Evolutionary conservation across 2,113 vertebrate genomes (phyloP), one percentile per base, ranked within the genome.

Genomic region (Scytalopus superciliaris): DNA sequence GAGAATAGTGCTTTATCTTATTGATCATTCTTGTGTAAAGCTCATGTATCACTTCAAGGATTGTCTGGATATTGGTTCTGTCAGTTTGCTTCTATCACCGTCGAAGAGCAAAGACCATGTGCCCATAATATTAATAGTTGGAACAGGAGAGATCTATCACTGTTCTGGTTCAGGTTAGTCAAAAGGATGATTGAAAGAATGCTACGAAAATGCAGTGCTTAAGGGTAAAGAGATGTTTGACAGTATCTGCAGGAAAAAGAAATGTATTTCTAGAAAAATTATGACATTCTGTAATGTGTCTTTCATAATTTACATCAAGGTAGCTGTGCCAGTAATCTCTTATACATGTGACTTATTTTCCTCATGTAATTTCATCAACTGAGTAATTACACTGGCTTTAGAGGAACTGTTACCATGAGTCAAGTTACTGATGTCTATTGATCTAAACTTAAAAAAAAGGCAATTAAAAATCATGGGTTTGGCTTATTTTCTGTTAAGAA

Each of bases 21-120:
- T 92, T 94, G 83, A 92, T 95, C 90, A 78, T 92, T 85, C 83
- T 84, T 84, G 89, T 94, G 76, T 96, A 93, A 93, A 95, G 94
- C 80, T 92, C 77, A 16, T 92, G 63, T 86, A 92, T 96, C 96
- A 92, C 73, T 78, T 93, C 83, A 86, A 91, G 93, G 91, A 87
- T 84, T 89, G 86, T 87, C 93, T 95, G 77, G 55, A 80, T 94
- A 68, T 94, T 92, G 84, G 68, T 69, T 95, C 56, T 96, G 88
- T 93, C 95, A 93, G 35, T 89, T 92, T 70, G 27, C 83, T 86
- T 97, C 86, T 53, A 78, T 95, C 89, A 84, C 80, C 2, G 0
- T 92, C 27, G 4, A 75, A 74, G 89, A 81, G 60, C 67, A 68
- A 82, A 93, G 84, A 85, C 62, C 53, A 28, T n/a, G 67, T 77